Evolutionary conservation across 2,888 invertebrate genomes (phyloP), one percentile per base, ranked within the genome.

Genomic region (Philaethria dido): DNA sequence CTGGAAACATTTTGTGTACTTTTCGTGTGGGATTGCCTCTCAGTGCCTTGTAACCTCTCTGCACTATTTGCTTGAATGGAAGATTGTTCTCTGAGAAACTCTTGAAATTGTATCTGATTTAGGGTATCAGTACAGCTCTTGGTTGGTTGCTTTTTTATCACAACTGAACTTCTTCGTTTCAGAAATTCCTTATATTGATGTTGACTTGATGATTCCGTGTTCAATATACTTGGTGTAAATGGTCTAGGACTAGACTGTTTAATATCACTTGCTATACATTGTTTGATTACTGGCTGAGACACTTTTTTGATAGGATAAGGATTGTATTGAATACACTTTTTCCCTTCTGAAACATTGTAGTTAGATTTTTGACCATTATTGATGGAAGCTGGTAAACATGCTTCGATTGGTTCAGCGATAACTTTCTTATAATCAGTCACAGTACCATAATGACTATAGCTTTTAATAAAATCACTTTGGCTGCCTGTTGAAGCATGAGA

Each of bases 401-500:
- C 29, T 22, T 62, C 62, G 9, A 39, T 4, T 11, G 57, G 39
- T 39, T 66, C 57, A 33, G 29, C 42, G 3, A 62, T 2, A 14
- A 59, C 13, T 48, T 48, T 60, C 16, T 47, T 16, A 47, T 44
- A 3, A 9, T 64, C 25, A 48, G 18, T 1, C 3, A 33, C 25
- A 18, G 29, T 50, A 33, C 29, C 64, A 33, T 44, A 42, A 44
- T 57, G 20, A 39, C 47, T 68, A 68, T 66, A 74, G 20, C 66
- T 50, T 59, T 75, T 68, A 5, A 80, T 42, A 33, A 77, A 55
- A 59, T 63, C 69, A 48, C 73, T 76, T 1, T 78, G 70, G 71
- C 80, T 79, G 59, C 75, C 74, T 54, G 74, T 79, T 2, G 80
- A 29, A 8, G 73, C 69, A 5, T 74, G 71, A 6, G 81, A 64